Percentiles rank a stretch among this genome's conserved stretches.
Conservation (phyloP, 2,797 vertebrate species). For the Iguana delicatissima region DNA sequence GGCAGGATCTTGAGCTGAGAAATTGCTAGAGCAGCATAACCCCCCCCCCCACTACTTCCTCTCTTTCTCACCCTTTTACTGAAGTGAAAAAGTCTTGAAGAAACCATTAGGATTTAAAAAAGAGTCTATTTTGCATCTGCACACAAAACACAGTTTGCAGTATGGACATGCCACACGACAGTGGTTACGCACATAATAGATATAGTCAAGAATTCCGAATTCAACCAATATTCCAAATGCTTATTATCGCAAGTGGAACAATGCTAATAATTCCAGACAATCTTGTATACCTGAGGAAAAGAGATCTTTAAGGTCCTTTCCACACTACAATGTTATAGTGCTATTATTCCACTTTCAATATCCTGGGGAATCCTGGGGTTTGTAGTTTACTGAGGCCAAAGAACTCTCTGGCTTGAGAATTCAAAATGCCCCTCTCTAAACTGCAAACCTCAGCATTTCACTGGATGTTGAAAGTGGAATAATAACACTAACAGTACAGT, state of each 20-base stretch:
- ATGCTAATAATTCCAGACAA: background rate
- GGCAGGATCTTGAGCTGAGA: background rate
- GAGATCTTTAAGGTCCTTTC: too few species aligned
- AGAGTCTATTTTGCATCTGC: background rate
- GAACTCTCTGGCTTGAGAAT: too few species aligned
- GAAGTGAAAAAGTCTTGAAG: background rate
- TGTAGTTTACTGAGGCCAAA: too few species aligned
- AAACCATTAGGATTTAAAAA: background rate
- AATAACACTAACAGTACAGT: too few species aligned
- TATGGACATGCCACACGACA: background rate
- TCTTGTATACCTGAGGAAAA: background rate
- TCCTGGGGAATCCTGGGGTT: too few species aligned
- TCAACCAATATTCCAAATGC: background rate
- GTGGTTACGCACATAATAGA: too few species aligned
- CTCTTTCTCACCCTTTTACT: background rate
- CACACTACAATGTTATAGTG: too few species aligned
- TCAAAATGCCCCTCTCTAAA: too few species aligned
- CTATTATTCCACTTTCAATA: too few species aligned
- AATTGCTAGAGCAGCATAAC: background rate
- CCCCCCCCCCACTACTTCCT: background rate
- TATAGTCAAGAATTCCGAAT: background rate
- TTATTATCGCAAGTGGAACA: background rate
- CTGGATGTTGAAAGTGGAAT: too few species aligned
- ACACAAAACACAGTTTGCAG: background rate
- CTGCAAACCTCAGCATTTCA: too few species aligned